Evolutionary conservation across 2,797 vertebrate genomes (phyloP).

Genomic region (Zenarchopterus dispar): DNA sequence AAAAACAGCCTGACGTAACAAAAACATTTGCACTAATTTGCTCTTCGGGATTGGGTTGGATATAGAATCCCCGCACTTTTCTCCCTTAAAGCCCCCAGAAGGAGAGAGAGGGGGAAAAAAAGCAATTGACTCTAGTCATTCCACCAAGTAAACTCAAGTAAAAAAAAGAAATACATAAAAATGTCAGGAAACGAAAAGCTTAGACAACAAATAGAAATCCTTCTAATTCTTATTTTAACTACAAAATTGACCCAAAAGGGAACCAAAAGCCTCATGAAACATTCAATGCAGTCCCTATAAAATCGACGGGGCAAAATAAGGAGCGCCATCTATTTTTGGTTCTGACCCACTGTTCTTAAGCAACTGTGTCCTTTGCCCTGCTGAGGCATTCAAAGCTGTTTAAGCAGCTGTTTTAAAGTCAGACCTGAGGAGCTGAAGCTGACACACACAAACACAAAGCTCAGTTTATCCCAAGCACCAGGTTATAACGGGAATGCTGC

Average conservation of each 20-base stretch:
- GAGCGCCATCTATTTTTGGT: slow-evolving; percentile 41
- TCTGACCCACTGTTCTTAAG: slow-evolving; percentile 50
- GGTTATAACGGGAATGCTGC: slow-evolving; percentile 44
- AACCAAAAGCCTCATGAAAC: neutral
- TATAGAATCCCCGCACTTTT: slow-evolving; percentile 16
- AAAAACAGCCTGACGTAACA: slow-evolving; percentile 14
- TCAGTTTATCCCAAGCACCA: slow-evolving; percentile 53
- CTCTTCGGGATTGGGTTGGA: slow-evolving; percentile 58
- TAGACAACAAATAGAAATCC: too few species aligned
- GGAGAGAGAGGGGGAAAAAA: slow-evolving; percentile 43
- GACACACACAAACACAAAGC: slow-evolving; percentile 21
- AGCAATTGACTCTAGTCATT: slow-evolving; percentile 45
- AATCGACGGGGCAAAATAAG: slow-evolving; percentile 12
- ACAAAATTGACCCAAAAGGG: too few species aligned
- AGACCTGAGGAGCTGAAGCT: slow-evolving; percentile 47
- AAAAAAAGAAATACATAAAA: too few species aligned
- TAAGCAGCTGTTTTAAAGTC: slow-evolving; percentile 68
- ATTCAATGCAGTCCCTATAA: slow-evolving; percentile 3
- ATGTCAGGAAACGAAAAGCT: too few species aligned
- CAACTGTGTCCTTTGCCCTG: slow-evolving; percentile 67
- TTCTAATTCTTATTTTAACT: too few species aligned
- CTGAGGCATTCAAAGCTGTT: slow-evolving; percentile 60
- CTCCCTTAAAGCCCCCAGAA: slow-evolving; percentile 34
- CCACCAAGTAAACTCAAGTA: slow-evolving; percentile 38
- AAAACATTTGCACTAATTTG: neutral